These are phyloP conservation scores for Dinoponera quadriceps DNA, from an alignment of 1,140 invertebrate species.

Conservation along the genomic window DNA sequence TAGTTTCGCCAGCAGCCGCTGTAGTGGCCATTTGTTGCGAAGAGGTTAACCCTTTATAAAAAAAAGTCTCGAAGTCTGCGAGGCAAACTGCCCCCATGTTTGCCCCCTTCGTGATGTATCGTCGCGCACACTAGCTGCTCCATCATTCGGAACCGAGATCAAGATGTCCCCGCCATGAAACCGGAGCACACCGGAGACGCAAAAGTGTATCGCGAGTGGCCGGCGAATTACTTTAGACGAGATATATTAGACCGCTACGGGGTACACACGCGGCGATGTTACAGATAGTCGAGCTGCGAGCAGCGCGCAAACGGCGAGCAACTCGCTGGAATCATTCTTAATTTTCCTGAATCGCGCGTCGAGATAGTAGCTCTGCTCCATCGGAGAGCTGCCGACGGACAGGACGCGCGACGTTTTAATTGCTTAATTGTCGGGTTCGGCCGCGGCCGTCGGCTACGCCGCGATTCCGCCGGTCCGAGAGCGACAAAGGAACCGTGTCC, in stretches of 20 bases:
- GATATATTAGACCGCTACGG: constrained; percentile 19
- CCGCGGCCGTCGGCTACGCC: constrained; percentile 13
- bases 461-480: constrained; percentile 12
- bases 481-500: constrained; percentile 65
- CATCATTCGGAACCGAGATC: too few species aligned
- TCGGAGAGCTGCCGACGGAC: constrained; percentile 34
- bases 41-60: too few species aligned
- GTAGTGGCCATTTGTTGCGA: too few species aligned
- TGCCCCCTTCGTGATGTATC: too few species aligned
- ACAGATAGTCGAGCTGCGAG: background rate
- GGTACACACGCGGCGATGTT: constrained; percentile 18
- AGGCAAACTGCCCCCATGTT: too few species aligned
- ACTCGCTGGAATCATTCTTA: constrained; percentile 37
- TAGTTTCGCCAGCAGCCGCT: too few species aligned
- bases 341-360: constrained; percentile 29
- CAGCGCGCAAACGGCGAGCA: constrained; percentile 15
- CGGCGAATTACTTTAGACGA: too few species aligned
- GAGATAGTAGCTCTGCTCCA: background rate
- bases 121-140: too few species aligned
- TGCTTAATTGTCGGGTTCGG: constrained; percentile 74
- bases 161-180: too few species aligned
- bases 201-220: too few species aligned
- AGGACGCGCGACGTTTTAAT: constrained; percentile 75
- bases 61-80: too few species aligned
- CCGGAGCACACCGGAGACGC: too few species aligned